These are phyloP conservation scores for Zeus faber DNA, from an alignment of 2,113 vertebrate species.

Conservation along the genomic window DNA sequence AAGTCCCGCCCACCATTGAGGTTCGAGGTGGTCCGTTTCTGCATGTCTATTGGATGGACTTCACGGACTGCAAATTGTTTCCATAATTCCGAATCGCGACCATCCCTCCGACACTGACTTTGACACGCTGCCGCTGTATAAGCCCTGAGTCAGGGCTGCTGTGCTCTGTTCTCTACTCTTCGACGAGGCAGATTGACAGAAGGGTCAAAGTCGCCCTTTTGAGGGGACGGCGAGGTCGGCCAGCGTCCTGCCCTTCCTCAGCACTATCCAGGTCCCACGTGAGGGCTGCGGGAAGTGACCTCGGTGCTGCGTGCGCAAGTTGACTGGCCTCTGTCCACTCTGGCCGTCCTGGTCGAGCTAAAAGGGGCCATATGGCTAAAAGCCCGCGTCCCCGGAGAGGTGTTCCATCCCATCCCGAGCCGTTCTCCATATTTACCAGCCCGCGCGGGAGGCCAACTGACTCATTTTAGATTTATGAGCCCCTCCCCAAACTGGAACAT, in stretches of 20 bases:
- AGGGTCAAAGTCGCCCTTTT: constrained; percentile 11
- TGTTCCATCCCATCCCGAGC: constrained; percentile 51
- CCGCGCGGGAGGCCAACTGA: constrained; percentile 44
- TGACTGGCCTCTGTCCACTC: constrained; percentile 41
- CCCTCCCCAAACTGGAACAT: constrained; percentile 40
- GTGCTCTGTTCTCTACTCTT: neutral
- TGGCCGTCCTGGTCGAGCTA: constrained; percentile 44
- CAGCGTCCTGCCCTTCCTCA: neutral
- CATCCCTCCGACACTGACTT: too few species aligned
- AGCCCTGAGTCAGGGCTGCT: constrained; percentile 2
- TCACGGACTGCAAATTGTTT: too few species aligned
- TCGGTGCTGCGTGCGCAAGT: constrained; percentile 18
- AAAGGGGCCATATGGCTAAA: constrained; percentile 57
- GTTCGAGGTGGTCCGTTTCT: neutral
- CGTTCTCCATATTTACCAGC: constrained; percentile 50
- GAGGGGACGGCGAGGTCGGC: constrained; percentile 2
- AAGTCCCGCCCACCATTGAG: neutral
- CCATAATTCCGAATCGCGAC: too few species aligned
- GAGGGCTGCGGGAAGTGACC: constrained; percentile 1
- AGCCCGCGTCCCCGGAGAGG: constrained; percentile 50
- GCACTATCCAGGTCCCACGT: neutral
- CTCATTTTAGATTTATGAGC: constrained; percentile 52
- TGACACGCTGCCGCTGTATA: neutral
- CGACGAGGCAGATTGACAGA: constrained; percentile 7
- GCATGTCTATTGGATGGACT: neutral